These are phyloP conservation scores for Brachystomella parvula DNA, from an alignment of 1,140 invertebrate genomes.

Conservation along the genomic window DNA sequence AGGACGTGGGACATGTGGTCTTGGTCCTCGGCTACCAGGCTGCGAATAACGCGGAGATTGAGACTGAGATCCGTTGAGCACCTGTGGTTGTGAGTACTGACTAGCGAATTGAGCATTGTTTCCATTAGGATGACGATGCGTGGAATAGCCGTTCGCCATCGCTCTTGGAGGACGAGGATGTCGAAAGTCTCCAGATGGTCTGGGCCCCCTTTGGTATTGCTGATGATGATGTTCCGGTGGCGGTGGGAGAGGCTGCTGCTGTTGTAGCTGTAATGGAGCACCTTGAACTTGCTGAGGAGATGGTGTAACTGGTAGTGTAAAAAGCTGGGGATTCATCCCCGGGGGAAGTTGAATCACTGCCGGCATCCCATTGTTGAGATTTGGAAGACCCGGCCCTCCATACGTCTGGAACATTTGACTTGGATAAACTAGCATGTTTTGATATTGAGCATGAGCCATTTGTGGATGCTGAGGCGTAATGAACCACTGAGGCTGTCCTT, in stretches of 20 bases:
- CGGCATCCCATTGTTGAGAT: conserved; percentile 23
- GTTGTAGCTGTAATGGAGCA: conserved; percentile 17
- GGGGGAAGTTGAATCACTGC: neutral
- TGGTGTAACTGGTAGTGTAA: neutral
- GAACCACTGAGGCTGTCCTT: conserved; percentile 33
- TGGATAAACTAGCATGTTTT: conserved; percentile 36
- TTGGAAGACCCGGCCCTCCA: conserved; percentile 22
- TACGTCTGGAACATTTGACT: conserved; percentile 37
- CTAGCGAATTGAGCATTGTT: conserved; percentile 11
- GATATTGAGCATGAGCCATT: conserved; percentile 37
- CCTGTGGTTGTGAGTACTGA: conserved; percentile 16
- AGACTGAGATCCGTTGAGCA: conserved; percentile 17
- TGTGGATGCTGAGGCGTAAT: conserved; percentile 25
- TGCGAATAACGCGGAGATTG: conserved; percentile 1
- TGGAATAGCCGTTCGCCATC: conserved; percentile 1
- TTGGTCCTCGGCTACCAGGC: conserved; percentile 10
- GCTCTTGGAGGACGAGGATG: neutral
- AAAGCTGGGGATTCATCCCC: neutral
- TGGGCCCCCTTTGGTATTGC: conserved; percentile 5
- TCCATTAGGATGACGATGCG: neutral
- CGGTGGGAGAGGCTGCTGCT: conserved; percentile 14
- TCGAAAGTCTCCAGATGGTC: neutral
- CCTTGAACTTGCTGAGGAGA: neutral
- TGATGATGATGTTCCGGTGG: conserved; percentile 21
- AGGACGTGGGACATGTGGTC: conserved; percentile 10